Evolutionary conservation across 2,888 invertebrate genomes (phyloP), one percentile per base, ranked within the genome.

Genomic region (Phengaris arion): DNA sequence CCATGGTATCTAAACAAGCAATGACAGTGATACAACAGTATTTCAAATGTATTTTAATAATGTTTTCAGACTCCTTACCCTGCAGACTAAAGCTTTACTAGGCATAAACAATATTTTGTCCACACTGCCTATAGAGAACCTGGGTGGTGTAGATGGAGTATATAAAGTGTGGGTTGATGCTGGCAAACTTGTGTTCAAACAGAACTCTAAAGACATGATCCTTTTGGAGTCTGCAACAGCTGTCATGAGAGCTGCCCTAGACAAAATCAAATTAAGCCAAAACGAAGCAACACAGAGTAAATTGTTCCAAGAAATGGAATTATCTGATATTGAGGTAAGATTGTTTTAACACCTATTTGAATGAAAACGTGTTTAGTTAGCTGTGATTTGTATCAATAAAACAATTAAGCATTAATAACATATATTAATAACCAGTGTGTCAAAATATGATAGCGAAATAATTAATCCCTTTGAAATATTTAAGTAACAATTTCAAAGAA

Each of bases 181-280:
- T 64, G 95, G 95, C 0, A 94, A 95, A 81, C 86, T 95, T 76
- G 94, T 95, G 1, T 95, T 96, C 76, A 94, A 95, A 81, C 88
- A 94, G 74, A 89, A 87, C 74, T 92, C 88, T 6, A 89, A 92
- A 72, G 94, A 95, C 80, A 81, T 88, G 0, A 89, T 94, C 68
- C 85, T 96, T 22, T 82, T 96, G 68, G 97, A 97, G 84, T 96
- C 97, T 0, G 94, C 95, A 2, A 96, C 96, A 0, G 95, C 96
- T 5, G 95, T 96, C 0, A 95, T 97, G 96, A 94, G 97, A 80
- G 96, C 96, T n/a, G 94, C 96, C 1, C 87, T 96, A 68, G 95
- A 96, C 82, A 95, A 95, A 88, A 92, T 97, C 73, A 95, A 95
- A 79, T 84, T 87, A n/a, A 87, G 84, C 79, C 86, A 88, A 76